Base-by-base conservation (phyloP, 1,140 invertebrate genomes). In the Cydia pomonella region DNA sequence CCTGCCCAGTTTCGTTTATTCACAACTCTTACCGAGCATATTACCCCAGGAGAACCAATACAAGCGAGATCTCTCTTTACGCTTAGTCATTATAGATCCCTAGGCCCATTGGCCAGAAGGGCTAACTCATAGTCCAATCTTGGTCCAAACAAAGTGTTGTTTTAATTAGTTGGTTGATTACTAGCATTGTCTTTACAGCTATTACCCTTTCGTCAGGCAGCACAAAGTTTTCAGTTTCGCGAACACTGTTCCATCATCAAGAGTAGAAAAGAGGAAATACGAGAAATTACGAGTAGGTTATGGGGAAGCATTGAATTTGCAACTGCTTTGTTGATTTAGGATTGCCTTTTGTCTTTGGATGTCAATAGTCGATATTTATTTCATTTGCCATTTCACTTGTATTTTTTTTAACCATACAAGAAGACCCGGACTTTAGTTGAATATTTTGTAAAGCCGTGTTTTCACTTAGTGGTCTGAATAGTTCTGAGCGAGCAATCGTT, bases 261-360 rank as follows among this genome's bases (percentile, higher is more conserved):
- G 38, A 41, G 12, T 41, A 41, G 38, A 41, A 41, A 41, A 12
- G 9, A 41, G 9, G 10, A 41, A 41, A 41, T 13, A 41, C 38
- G 38, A 41, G 38, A 13, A 41, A 41, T 41, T 9, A n/a, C n/a
- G n/a, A n/a, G n/a, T n/a, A 41, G 38, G 38, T 41, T 13, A 12
- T 41, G 38, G 38, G 38, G 38, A 41, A 41, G n/a, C n/a, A 12
- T 59, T 7, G 18, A 21, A 59, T 21, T 21, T 59, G 53, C 47
- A 59, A 59, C 18, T 59, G 18, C 18, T 59, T 59, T 59, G 53
- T 59, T 59, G n/a, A 59, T 59, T 23, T 23, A 59, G 53, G 18
- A n/a, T 50, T 50, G 16, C 47, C 47, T 50, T 50, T 50, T 59
- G 18, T 21, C n/a, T 18, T 50, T 23, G 50, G 50, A 59, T 21